phyloP scores from a whole-genome alignment of 2,888 invertebrate genomes.

The Nycteola revayana region DNA sequence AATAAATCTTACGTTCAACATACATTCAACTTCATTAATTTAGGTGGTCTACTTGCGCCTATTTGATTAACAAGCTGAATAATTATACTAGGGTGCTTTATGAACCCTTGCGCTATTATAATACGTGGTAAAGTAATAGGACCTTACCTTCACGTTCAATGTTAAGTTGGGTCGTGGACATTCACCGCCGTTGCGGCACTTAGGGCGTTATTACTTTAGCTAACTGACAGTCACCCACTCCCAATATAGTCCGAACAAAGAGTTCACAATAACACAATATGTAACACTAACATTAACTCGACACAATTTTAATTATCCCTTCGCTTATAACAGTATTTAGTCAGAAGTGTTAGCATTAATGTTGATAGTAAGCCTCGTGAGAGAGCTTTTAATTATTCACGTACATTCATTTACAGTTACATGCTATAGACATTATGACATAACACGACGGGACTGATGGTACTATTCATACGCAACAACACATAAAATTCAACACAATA shows the following conservation, averaged over 20 bases:
- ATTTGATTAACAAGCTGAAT: slow-evolving; percentile 30
- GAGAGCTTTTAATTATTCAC: slow-evolving; percentile 10
- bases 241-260: slow-evolving; percentile 65
- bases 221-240: slow-evolving; percentile 67
- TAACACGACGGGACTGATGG: background rate
- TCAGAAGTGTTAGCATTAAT: slow-evolving; percentile 7
- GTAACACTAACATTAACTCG: slow-evolving; percentile 27
- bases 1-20: slow-evolving; percentile 8
- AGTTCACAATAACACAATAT: slow-evolving; percentile 46
- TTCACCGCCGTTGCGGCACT: slow-evolving; percentile 47
- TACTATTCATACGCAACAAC: slow-evolving; percentile 3
- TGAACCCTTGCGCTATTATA: slow-evolving; percentile 42
- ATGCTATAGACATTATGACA: slow-evolving; percentile 8
- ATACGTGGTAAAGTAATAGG: slow-evolving; percentile 64
- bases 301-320: slow-evolving; percentile 29
- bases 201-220: slow-evolving; percentile 42
- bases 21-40: slow-evolving; percentile 9
- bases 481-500: slow-evolving; percentile 32
- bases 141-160: slow-evolving; percentile 70
- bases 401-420: background rate
- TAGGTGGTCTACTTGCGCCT: slow-evolving; percentile 8
- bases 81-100: slow-evolving; percentile 31
- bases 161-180: slow-evolving; percentile 51
- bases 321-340: slow-evolving; percentile 5
- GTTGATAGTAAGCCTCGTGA: slow-evolving; percentile 4